Conservation (phyloP, 2,113 vertebrate species). For the Morone chrysops region DNA sequence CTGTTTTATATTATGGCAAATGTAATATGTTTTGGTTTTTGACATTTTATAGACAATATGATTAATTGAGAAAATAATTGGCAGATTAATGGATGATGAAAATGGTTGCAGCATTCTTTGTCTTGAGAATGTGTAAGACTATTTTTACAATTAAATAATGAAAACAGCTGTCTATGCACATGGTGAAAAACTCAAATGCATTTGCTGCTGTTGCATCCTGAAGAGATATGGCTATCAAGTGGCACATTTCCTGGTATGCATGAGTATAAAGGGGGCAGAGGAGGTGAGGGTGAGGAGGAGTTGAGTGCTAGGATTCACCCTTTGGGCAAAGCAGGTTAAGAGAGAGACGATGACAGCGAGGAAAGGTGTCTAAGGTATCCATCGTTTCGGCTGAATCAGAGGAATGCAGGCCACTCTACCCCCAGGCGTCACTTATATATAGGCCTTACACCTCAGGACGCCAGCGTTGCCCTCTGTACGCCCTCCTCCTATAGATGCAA, state of each 20-base stretch:
- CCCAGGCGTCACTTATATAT: constrained; percentile 61
- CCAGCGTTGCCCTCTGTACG: constrained; percentile 18
- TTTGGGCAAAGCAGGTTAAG: constrained; percentile 3
- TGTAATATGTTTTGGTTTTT: background rate
- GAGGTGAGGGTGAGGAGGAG: constrained; percentile 27
- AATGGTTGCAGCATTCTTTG: background rate
- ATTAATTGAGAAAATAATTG: background rate
- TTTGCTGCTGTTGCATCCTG: background rate
- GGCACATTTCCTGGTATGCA: constrained; percentile 27
- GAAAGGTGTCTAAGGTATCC: constrained; percentile 58
- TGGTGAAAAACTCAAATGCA: background rate
- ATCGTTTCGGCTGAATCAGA: constrained; percentile 72
- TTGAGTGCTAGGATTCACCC: constrained; percentile 31
- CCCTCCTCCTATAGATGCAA: constrained; percentile 42
- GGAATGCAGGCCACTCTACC: constrained; percentile 65
- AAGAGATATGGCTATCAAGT: constrained; percentile 1
- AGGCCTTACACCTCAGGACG: constrained; percentile 47
- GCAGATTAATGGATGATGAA: background rate
- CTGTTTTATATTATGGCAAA: background rate
- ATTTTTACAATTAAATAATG: background rate
- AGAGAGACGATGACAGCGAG: constrained; percentile 42
- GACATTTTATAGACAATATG: background rate
- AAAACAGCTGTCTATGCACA: background rate
- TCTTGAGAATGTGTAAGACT: background rate
- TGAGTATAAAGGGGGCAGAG: background rate